Conservation (phyloP, 2,797 vertebrate species). For the Enteromius fasciolatus region DNA sequence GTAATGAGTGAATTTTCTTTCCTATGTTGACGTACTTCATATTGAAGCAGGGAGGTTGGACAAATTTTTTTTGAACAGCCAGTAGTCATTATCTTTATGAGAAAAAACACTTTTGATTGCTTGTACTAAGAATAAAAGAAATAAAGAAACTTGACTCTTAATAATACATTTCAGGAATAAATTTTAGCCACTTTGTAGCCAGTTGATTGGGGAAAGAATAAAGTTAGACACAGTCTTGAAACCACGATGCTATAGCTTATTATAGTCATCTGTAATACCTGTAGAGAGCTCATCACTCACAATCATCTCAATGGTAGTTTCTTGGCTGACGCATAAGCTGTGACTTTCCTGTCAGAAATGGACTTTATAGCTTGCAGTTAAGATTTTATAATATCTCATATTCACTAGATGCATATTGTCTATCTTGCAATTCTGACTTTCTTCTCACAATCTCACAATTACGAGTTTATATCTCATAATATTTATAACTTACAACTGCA, state of each 20-base stretch:
- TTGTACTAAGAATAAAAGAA: not conserved
- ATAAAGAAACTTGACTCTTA: not conserved
- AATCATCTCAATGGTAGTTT: constrained; percentile 5
- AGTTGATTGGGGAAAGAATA: not conserved
- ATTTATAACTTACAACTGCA: not conserved
- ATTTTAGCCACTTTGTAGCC: not conserved
- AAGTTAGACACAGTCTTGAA: not conserved
- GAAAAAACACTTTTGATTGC: not conserved
- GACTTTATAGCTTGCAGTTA: not conserved
- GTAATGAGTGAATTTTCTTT: not conserved
- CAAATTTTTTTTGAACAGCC: not conserved
- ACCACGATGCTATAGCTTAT: not conserved
- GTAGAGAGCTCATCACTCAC: not conserved
- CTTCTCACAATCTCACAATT: no score
- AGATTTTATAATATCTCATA: not conserved
- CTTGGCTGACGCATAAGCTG: not conserved
- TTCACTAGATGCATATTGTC: not conserved
- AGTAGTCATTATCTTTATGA: not conserved
- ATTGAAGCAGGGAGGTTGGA: not conserved
- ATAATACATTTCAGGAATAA: not conserved
- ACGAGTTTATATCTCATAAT: not conserved
- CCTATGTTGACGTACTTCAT: not conserved
- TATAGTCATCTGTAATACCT: not conserved
- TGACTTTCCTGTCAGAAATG: not conserved
- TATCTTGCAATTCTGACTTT: not conserved